Evolutionary conservation across 2,113 vertebrate species (phyloP), one percentile per base, ranked within the genome.

Genomic region (Embiotoca jacksoni): DNA sequence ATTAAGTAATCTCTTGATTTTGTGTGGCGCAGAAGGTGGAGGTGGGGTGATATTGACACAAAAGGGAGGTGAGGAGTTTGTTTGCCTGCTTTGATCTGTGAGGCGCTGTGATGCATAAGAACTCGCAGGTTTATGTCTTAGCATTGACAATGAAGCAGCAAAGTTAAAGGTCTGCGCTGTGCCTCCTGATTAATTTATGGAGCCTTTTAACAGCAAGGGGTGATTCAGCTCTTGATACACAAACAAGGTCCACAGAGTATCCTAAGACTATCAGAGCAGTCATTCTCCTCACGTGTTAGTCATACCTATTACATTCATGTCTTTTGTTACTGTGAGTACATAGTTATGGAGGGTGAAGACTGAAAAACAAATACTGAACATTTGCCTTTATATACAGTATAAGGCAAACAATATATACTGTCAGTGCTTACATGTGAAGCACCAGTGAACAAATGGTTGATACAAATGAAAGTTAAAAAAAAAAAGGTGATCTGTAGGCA

Each of bases 21-120:
- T 32, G 10, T 5, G 36, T 23, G 47, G 33, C 52, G 52, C 50
- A 77, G 70, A 69, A 33, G 35, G 33, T 14, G 61, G 15, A 23
- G 23, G 23, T 23, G 23, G 23, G 23, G 23, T 23, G 23, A 23
- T 23, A 23, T 6, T 39, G 31, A 68, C 56, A 41, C 69, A 16
- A 1, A 0, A 13, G 14, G 44, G 36, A 30, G 37, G 41, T 49
- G 23, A 36, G 69, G 76, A 85, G 23, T 80, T 86, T 80, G 70
- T 81, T 70, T 71, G 61, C 78, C 59, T 50, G 36, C n/a, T 76
- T 88, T 14, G 46, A 89, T 87, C 74, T 56, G 6, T 14, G 33
- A 70, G 41, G 63, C 13, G 3, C n/a, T 49, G 78, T 84, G 82
- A 85, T 32, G 1, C 74, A 59, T n/a, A 16, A 64, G 23, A 7